Percentiles rank a stretch among this genome's conserved stretches.
phyloP scores from a whole-genome alignment of 2,888 invertebrate species.

The Epistrophe eligans region DNA sequence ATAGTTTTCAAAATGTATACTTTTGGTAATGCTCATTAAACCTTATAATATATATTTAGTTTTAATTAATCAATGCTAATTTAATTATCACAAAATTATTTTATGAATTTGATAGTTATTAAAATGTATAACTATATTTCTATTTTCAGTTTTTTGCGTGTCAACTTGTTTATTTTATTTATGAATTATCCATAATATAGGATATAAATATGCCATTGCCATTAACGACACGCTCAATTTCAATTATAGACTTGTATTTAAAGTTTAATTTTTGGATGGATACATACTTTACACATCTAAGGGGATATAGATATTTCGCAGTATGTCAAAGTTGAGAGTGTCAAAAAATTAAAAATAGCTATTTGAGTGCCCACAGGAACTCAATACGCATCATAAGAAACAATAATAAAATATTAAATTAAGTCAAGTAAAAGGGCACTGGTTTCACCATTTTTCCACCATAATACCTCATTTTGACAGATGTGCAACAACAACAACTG shows the following conservation, averaged over 20 bases:
- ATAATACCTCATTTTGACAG: too few species aligned
- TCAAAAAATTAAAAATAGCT: too few species aligned
- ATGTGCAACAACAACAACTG: too few species aligned
- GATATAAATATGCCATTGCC: neutral
- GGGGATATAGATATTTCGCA: too few species aligned
- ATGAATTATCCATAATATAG: neutral
- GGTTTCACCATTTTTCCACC: too few species aligned
- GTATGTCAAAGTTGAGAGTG: too few species aligned
- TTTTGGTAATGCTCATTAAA: neutral
- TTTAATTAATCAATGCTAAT: neutral
- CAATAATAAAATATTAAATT: too few species aligned
- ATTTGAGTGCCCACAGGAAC: too few species aligned
- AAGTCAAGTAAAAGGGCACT: too few species aligned
- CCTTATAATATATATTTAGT: neutral
- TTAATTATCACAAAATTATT: slow-evolving; percentile 1
- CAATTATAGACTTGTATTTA: neutral
- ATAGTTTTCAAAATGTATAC: too few species aligned
- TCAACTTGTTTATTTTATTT: neutral
- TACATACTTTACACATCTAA: too few species aligned
- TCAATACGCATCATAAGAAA: too few species aligned
- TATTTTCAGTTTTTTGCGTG: neutral
- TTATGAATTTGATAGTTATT: neutral
- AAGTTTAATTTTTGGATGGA: neutral
- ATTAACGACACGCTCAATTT: neutral
- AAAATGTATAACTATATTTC: neutral